Percentiles rank a stretch among this genome's conserved stretches.
These are phyloP conservation scores for Leptogaster cylindrica DNA, from an alignment of 2,888 invertebrate species.

Conservation along the genomic window DNA sequence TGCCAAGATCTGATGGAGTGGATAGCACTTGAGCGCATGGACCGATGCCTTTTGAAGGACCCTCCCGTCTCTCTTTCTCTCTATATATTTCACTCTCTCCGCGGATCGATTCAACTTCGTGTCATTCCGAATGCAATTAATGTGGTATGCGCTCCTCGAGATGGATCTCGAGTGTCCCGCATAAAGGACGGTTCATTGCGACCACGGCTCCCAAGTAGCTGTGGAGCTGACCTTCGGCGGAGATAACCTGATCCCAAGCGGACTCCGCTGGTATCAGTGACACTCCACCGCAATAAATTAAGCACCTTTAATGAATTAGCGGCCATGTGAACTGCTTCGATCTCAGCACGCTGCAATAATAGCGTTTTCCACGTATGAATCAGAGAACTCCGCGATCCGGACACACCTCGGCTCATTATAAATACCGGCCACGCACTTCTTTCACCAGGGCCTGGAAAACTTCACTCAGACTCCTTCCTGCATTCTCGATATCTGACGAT, in stretches of 20 bases:
- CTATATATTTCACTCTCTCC: neutral
- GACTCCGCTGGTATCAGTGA: neutral
- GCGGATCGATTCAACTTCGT: conserved; percentile 14
- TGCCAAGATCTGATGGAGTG: conserved; percentile 40
- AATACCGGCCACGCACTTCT: conserved; percentile 47
- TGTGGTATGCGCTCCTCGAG: neutral
- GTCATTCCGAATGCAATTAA: conserved; percentile 31
- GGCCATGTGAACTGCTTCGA: conserved; percentile 13
- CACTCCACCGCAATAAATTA: conserved; percentile 24
- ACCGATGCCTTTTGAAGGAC: conserved; percentile 6
- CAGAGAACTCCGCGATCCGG: conserved; percentile 19
- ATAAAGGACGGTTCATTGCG: neutral
- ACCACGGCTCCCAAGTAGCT: neutral
- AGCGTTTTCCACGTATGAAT: conserved; percentile 32
- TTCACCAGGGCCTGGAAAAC: conserved; percentile 35
- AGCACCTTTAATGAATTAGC: conserved; percentile 18
- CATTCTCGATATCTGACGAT: conserved; percentile 10
- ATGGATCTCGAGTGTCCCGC: neutral
- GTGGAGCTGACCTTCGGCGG: conserved; percentile 14
- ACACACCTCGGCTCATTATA: conserved; percentile 45
- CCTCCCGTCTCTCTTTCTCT: neutral
- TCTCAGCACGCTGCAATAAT: conserved; percentile 3
- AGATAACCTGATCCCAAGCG: neutral
- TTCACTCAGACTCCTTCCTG: conserved; percentile 25
- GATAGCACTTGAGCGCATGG: conserved; percentile 6